phyloP scores from a whole-genome alignment of 2,113 vertebrate genomes.

The Ailurus styani region DNA sequence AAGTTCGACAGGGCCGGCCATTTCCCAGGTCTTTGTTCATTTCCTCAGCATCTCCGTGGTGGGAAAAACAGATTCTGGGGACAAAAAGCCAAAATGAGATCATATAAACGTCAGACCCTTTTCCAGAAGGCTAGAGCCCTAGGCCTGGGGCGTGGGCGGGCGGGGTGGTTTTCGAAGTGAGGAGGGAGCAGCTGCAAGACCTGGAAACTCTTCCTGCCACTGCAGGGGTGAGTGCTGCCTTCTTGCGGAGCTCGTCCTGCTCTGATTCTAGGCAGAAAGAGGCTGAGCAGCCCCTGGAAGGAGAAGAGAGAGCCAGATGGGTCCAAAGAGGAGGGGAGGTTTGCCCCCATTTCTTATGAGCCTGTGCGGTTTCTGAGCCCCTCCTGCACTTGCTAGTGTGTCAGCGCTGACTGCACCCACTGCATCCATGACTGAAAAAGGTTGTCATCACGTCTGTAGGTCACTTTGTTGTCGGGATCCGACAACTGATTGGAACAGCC shows the following conservation, averaged over 20 bases:
- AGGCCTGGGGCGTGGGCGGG: background rate
- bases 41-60: background rate
- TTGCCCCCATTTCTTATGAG: background rate
- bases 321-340: background rate
- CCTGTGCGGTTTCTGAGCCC: fast-evolving
- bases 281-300: background rate
- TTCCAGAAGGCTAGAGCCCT: background rate
- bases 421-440: background rate
- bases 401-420: fast-evolving
- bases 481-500: background rate
- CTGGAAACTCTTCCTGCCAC: background rate
- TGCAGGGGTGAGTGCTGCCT: background rate
- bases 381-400: background rate
- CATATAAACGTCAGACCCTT: background rate
- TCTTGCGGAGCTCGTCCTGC: background rate
- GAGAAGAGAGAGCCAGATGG: background rate
- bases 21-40: background rate
- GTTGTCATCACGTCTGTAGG: fast-evolving
- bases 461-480: background rate
- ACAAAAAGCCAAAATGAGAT: background rate
- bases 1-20: background rate
- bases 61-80: background rate
- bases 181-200: background rate
- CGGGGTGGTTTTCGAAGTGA: background rate
- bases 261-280: background rate